Conservation (phyloP, 2,888 invertebrate genomes). For the Oscheius sp. region DNA sequence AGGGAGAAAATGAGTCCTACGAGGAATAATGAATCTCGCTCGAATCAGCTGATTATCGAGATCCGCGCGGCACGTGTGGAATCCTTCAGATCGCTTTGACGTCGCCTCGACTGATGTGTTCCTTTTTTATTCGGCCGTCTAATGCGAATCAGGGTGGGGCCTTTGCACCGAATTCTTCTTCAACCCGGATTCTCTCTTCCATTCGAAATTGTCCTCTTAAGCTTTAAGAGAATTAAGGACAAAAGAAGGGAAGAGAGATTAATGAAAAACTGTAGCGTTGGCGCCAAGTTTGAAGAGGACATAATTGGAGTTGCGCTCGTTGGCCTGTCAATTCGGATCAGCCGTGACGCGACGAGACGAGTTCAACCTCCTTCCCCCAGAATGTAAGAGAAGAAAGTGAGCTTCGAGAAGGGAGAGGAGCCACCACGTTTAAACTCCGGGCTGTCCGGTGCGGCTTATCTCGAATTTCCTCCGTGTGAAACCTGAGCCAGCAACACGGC, state of each 20-base stretch:
- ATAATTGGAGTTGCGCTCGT: constrained; percentile 20
- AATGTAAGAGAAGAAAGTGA: background rate
- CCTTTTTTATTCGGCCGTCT: constrained; percentile 1
- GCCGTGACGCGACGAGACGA: background rate
- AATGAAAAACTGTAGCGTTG: background rate
- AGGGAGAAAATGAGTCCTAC: background rate
- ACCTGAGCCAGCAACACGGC: constrained; percentile 19
- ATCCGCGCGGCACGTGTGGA: background rate
- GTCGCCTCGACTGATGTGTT: background rate
- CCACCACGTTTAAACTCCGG: constrained; percentile 15
- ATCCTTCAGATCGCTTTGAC: background rate
- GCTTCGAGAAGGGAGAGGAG: background rate
- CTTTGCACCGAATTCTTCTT: background rate
- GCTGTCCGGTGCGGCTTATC: constrained; percentile 27
- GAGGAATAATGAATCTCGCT: background rate
- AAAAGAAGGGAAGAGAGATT: background rate
- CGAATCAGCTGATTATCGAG: too few species aligned
- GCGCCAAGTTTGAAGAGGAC: constrained; percentile 28
- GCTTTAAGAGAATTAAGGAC: background rate
- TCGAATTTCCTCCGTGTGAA: constrained; percentile 27
- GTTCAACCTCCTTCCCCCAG: background rate
- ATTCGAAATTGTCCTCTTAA: background rate
- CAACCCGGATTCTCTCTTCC: background rate
- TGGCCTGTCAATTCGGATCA: constrained; percentile 21
- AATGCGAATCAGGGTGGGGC: background rate